Base-by-base conservation (phyloP, 2,113 vertebrate species). In the Microcebus tavaratra region DNA sequence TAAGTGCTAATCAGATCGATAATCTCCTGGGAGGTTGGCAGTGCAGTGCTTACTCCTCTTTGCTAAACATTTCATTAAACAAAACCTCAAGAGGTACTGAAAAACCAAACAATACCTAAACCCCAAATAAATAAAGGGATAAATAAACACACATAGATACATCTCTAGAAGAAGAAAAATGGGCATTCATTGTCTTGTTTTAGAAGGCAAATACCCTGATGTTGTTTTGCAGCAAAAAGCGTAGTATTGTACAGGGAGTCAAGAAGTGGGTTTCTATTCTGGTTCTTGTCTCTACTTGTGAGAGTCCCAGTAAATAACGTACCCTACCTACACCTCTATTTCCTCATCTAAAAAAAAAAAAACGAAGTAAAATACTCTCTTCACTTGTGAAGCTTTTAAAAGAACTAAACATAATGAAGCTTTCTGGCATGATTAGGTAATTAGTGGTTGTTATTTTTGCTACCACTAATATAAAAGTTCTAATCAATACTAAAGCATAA, bases 221-320 rank as follows among this genome's bases (percentile, higher is more conserved):
- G 34, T 31, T 34, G 2, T 91, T 93, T 70, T 61, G 12, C 21
- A 79, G 21, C 5, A 78, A 61, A 45, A 67, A 63, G 10, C 5
- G 0, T 0, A 55, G 9, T 10, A 21, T 4, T 7, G 0, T 15
- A 1, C 9, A 59, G 45, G 34, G 13, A 42, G 2, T 7, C 4
- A 1, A 1, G 5, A 5, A 85, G 4, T 7, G 2, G n/a, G 20
- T 61, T 76, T 78, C 25, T 14, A 39, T 34, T 50, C 6, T 63
- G 8, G 1, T 67, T 88, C 55, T 67, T 18, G 0, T 42, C 6
- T 68, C 5, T 3, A 57, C 3, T 3, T 3, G 6, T 20, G 34
- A 79, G 34, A 79, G 1, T 27, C 23, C 45, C 20, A 25, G 8
- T 0, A 67, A 94, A 73, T 25, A 76, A 20, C 0, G 63, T 25